Base-by-base conservation (phyloP, 1,140 invertebrate species). In the Drepana arcuata region DNA sequence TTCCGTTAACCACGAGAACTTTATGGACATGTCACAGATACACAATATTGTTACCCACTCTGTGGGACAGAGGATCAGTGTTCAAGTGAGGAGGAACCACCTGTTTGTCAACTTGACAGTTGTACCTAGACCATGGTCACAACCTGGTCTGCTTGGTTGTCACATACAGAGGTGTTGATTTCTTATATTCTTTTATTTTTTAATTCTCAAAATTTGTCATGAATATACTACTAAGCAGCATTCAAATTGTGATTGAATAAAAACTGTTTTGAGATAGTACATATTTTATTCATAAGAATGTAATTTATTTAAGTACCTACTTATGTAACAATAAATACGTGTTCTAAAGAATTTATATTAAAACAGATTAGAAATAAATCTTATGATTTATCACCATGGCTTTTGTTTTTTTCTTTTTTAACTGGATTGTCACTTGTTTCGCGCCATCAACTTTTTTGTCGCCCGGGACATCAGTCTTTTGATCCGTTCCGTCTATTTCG, bases 141-240 rank as follows among this genome's bases (percentile, higher is more conserved):
- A 91, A 21, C 86, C 86, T 48, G 92, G 92, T 1, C 71, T 94
- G n/a, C 74, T 94, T 1, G 93, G 93, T 0, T 94, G 92, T 64
- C 91, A 91, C 53, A 71, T 80, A 23, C 34, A 52, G 11, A 57
- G 56, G 4, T 30, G 16, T 30, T n/a, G n/a, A n/a, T n/a, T n/a
- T n/a, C n/a, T n/a, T n/a, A n/a, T n/a, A n/a, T n/a, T n/a, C n/a
- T n/a, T n/a, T n/a, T n/a, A n/a, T n/a, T n/a, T n/a, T n/a, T n/a
- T n/a, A n/a, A n/a, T n/a, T n/a, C n/a, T n/a, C n/a, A n/a, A n/a
- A n/a, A n/a, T n/a, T n/a, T n/a, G n/a, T n/a, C n/a, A n/a, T n/a
- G n/a, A n/a, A 42, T 30, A 29, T 34, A 28, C 0, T 25, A 34
- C 11, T 28, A 14, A 11, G 12, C 7, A 14, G 7, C 12, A 11